A percentile compares a stretch with the other conserved stretches of the same genome.
Evolutionary conservation across 2,888 invertebrate genomes (phyloP).

Genomic region (Drosophila rubida): DNA sequence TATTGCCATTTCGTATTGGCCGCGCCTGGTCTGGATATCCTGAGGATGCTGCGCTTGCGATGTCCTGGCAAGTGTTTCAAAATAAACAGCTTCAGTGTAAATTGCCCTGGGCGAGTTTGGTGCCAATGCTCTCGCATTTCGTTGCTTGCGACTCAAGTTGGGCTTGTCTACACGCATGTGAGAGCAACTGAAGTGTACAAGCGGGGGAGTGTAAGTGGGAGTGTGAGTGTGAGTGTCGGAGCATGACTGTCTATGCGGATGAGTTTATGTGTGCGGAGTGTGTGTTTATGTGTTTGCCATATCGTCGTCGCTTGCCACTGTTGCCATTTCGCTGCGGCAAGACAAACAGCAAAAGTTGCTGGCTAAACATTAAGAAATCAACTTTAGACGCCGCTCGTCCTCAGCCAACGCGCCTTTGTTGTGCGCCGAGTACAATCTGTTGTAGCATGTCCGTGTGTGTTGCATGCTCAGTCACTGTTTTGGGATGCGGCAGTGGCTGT

Average conservation of each 20-base stretch:
- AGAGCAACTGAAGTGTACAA: constrained; percentile 14
- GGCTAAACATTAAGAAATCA: constrained; percentile 80
- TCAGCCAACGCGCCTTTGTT: constrained; percentile 68
- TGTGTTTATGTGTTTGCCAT: constrained; percentile 42
- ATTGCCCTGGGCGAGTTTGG: constrained; percentile 70
- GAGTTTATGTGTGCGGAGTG: constrained; percentile 11
- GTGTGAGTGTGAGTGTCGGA: constrained; percentile 24
- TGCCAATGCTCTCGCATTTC: constrained; percentile 46
- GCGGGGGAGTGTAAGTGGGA: constrained; percentile 6
- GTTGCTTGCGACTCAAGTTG: constrained; percentile 57
- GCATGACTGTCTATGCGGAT: constrained; percentile 1
- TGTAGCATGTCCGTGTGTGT: constrained; percentile 33
- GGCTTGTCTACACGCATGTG: constrained; percentile 50
- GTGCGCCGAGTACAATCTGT: constrained; percentile 47
- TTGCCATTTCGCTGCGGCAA: constrained; percentile 72
- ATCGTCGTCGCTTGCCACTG: constrained; percentile 38
- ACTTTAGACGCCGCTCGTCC: constrained; percentile 68
- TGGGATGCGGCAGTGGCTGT: constrained; percentile 18
- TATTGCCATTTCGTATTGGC: constrained; percentile 17
- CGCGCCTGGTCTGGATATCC: background rate
- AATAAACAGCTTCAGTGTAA: constrained; percentile 79
- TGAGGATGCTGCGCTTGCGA: constrained; percentile 20
- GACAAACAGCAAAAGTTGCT: constrained; percentile 70
- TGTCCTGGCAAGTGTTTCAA: constrained; percentile 79
- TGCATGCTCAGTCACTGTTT: constrained; percentile 15